These are phyloP conservation scores for Lobophora halterata DNA, from an alignment of 2,888 invertebrate genomes.

Conservation along the genomic window DNA sequence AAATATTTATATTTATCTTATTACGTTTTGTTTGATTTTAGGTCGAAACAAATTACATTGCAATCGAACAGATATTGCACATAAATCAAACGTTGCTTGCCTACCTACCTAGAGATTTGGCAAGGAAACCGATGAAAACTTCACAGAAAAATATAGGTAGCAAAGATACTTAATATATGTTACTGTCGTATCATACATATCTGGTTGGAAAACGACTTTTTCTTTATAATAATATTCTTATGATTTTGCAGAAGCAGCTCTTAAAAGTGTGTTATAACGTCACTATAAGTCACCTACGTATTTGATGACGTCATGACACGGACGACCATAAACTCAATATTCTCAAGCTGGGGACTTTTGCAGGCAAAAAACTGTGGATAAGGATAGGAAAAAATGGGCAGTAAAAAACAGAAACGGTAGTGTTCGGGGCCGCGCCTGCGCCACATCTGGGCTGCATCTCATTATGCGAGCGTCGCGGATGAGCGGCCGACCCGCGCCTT, in stretches of 20 bases:
- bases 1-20: no score
- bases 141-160: conserved; percentile 15
- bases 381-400: conserved; percentile 40
- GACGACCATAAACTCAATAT: no score
- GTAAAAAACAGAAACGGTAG: conserved; percentile 61
- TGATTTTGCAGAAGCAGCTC: no score
- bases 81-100: conserved; percentile 17
- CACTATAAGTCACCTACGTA: no score
- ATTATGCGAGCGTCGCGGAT: conserved; percentile 72
- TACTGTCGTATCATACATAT: no score
- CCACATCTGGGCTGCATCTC: conserved; percentile 77
- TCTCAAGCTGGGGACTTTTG: conserved; percentile 12
- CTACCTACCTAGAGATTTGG: conserved; percentile 16
- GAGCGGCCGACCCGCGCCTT: conserved; percentile 51
- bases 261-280: no score
- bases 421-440: conserved; percentile 69
- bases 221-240: no score
- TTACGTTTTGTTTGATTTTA: neutral
- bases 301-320: no score
- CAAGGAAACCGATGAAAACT: conserved; percentile 19
- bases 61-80: conserved; percentile 8
- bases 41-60: conserved; percentile 4
- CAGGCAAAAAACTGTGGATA: conserved; percentile 17
- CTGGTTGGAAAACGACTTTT: no score
- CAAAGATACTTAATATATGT: conserved; percentile 10